phyloP scores from a whole-genome alignment of 2,113 vertebrate genomes.

The Psittacus erithacus region DNA sequence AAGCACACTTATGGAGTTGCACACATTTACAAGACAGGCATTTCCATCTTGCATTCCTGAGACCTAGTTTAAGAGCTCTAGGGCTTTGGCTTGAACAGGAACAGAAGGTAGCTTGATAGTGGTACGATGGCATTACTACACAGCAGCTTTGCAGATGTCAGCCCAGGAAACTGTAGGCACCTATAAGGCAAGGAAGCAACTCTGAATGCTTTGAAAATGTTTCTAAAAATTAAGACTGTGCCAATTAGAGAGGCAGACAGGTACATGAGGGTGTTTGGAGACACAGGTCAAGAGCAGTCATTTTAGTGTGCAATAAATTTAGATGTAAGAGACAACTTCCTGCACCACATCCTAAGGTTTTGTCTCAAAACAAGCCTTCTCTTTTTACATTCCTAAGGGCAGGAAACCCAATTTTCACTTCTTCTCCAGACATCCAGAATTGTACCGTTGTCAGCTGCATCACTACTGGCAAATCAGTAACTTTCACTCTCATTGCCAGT shows the following conservation, averaged over 20 bases:
- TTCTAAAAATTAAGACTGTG: not conserved
- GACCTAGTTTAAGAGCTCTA: not conserved
- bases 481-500: not conserved
- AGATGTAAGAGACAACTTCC: not conserved
- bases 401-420: not conserved
- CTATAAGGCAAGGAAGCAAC: not conserved
- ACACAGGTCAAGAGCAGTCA: not conserved
- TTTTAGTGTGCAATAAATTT: not conserved
- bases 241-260: not conserved
- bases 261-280: not conserved
- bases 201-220: not conserved
- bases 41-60: not conserved
- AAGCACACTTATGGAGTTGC: not conserved
- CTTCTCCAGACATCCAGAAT: not conserved
- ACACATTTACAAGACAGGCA: not conserved
- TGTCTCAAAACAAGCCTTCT: not conserved
- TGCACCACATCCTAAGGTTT: not conserved
- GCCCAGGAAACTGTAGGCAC: not conserved
- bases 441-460: not conserved
- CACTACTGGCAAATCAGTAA: not conserved
- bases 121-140: not conserved
- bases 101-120: not conserved
- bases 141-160: not conserved
- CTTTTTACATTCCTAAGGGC: not conserved
- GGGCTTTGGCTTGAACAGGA: not conserved